Conservation (phyloP, 2,113 vertebrate genomes). For the Gallinago jamesoni region DNA sequence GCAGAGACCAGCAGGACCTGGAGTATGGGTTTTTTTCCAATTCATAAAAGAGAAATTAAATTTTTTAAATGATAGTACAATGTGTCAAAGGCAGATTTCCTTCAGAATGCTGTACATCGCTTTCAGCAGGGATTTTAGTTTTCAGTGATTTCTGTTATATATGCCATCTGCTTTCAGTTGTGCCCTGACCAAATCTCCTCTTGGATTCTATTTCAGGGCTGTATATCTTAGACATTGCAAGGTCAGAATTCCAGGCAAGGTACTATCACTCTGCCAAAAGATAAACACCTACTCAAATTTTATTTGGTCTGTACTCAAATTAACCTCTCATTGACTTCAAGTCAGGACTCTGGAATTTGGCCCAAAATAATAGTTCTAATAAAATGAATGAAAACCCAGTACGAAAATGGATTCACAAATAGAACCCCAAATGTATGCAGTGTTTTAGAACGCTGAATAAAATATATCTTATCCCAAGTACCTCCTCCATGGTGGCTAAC, state of each 20-base stretch:
- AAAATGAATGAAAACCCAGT: neutral
- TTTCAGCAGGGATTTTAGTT: constrained; percentile 44
- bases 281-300: constrained; percentile 39
- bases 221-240: constrained; percentile 34
- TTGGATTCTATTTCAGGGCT: constrained; percentile 47
- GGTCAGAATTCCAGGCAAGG: constrained; percentile 54
- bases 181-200: constrained; percentile 24
- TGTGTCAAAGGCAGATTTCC: constrained; percentile 39
- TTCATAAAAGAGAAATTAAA: constrained; percentile 2
- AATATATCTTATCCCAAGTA: neutral
- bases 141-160: constrained; percentile 24
- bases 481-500: neutral
- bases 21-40: neutral
- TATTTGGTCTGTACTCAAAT: constrained; percentile 8
- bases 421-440: neutral
- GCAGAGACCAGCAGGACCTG: neutral
- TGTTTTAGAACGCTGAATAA: neutral
- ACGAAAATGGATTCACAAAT: neutral
- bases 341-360: neutral
- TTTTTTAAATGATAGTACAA: neutral
- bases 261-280: constrained; percentile 21
- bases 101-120: neutral
- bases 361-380: neutral
- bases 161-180: constrained; percentile 52
- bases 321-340: constrained; percentile 33